These are phyloP conservation scores for Nothocercus julius DNA, from an alignment of 2,113 vertebrate species.

Conservation along the genomic window DNA sequence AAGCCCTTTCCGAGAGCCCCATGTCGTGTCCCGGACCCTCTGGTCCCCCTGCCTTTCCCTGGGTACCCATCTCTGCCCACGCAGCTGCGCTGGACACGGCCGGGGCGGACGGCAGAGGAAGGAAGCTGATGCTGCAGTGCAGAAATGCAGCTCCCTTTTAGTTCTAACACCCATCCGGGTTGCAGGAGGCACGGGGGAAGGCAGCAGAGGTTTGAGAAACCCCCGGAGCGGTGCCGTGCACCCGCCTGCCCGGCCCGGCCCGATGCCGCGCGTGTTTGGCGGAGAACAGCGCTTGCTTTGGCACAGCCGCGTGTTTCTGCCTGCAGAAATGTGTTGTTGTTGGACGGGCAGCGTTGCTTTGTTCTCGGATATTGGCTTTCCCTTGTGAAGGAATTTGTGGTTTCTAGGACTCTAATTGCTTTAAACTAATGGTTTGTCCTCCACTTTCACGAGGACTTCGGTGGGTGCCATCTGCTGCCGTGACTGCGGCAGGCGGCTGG, in stretches of 20 bases:
- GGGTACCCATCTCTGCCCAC: too few relatives aligned
- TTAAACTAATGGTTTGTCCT: conserved; percentile 43
- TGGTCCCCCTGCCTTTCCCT: too few relatives aligned
- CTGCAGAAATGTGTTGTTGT: neutral
- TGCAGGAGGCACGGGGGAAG: neutral
- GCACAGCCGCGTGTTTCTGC: neutral
- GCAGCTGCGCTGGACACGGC: too few relatives aligned
- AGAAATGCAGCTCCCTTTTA: neutral
- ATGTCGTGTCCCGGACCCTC: neutral
- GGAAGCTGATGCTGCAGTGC: neutral
- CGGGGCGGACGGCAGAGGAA: neutral
- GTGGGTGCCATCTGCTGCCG: conserved; percentile 43
- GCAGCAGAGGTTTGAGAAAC: neutral
- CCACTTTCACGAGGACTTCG: conserved; percentile 16
- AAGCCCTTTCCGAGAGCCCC: neutral
- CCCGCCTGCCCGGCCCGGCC: neutral
- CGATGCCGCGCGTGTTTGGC: fast-evolving
- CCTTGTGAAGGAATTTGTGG: conserved; percentile 20
- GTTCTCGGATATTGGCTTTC: neutral
- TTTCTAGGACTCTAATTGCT: conserved; percentile 53
- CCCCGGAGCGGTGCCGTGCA: neutral
- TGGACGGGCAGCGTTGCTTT: neutral
- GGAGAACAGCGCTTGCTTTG: neutral
- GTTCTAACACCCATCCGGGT: too few relatives aligned
- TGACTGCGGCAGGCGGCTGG: neutral